Evolutionary conservation across 2,888 invertebrate species (phyloP), one percentile per base, ranked within the genome.

Genomic region (Microlaimidae sp.): DNA sequence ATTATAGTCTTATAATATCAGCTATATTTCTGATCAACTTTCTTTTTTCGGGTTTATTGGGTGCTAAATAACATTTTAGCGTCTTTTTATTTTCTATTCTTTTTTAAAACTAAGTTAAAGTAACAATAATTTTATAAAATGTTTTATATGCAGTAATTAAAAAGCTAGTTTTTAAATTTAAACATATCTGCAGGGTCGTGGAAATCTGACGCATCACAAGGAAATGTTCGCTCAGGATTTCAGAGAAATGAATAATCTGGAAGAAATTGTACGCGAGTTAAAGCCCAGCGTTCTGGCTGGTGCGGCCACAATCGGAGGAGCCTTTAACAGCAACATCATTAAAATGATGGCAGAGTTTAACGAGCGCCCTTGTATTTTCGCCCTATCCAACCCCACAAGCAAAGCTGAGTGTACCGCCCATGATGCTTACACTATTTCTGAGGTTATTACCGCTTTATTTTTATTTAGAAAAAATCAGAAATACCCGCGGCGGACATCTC

Each of bases 351-450:
- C 79, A 17, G 76, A 76, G 51, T 78, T 80, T 69, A 88, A 89
- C 73, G 79, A 82, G 24, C 77, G 78, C 52, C 97, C 97, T 1
- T 81, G 99, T 58, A 86, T 97, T 63, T 97, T 97, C 73, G 95
- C 97, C 13, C 79, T 97, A 47, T 93, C 93, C 70, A 97, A 97
- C 77, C 97, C 97, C 52, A 99, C 97, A 52, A 81, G 81, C 72
- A 92, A 92, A 76, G 90, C 97, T 0, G 97, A 97, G 74, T 97
- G 97, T 70, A 95, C 97, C n/a, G 97, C 97, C n/a, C 87, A 90
- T 71, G 80, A 88, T 64, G 95, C 93, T 2, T 97, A 93, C 74
- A 78, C 72, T 41, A 74, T 82, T 66, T 90, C 93, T 0, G 80
- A 86, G 58, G 88, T 86, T n/a, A n/a, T n/a, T n/a, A n/a, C n/a